These are phyloP conservation scores for Oncorhynchus clarkii DNA, from an alignment of 2,113 vertebrate species.

Conservation along the genomic window DNA sequence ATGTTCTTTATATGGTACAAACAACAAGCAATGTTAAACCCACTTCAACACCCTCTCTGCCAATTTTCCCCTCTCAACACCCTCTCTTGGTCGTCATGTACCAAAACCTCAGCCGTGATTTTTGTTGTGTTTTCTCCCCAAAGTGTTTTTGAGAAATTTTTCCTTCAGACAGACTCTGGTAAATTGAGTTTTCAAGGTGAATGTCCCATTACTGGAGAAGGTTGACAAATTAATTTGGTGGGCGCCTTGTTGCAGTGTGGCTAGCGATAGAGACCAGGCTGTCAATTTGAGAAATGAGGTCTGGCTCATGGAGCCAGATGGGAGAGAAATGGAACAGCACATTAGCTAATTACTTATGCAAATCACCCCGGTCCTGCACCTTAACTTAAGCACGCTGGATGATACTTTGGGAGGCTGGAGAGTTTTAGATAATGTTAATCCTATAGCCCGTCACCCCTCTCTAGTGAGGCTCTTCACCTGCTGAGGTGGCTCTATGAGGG, in stretches of 20 bases:
- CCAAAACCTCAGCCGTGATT: not conserved
- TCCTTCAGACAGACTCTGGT: slow-evolving; percentile 62
- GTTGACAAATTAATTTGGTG: slow-evolving; percentile 80
- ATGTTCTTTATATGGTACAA: not conserved
- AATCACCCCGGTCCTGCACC: slow-evolving; percentile 72
- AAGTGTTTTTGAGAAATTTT: slow-evolving; percentile 39
- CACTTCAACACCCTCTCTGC: not conserved
- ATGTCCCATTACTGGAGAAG: slow-evolving; percentile 76
- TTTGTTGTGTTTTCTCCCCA: slow-evolving; percentile 49
- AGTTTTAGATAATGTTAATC: slow-evolving; percentile 71
- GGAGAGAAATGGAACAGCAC: slow-evolving; percentile 73
- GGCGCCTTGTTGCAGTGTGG: slow-evolving; percentile 70
- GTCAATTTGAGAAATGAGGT: slow-evolving; percentile 81
- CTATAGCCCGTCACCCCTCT: slow-evolving; percentile 14
- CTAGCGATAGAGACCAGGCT: slow-evolving; percentile 75
- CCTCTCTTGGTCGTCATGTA: slow-evolving; percentile 65
- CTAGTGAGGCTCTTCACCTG: slow-evolving; percentile 35
- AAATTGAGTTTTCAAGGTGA: slow-evolving; percentile 84
- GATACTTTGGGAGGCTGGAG: slow-evolving; percentile 63
- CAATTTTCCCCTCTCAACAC: slow-evolving; percentile 39
- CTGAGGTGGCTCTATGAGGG: slow-evolving; percentile 36
- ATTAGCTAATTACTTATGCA: slow-evolving; percentile 84
- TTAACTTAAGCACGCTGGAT: slow-evolving; percentile 72
- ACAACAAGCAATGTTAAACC: not conserved
- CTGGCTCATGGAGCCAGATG: slow-evolving; percentile 73